Percentiles rank a stretch among this genome's conserved stretches.
These are phyloP conservation scores for Pampus argenteus DNA, from an alignment of 2,797 vertebrate species.

Conservation along the genomic window DNA sequence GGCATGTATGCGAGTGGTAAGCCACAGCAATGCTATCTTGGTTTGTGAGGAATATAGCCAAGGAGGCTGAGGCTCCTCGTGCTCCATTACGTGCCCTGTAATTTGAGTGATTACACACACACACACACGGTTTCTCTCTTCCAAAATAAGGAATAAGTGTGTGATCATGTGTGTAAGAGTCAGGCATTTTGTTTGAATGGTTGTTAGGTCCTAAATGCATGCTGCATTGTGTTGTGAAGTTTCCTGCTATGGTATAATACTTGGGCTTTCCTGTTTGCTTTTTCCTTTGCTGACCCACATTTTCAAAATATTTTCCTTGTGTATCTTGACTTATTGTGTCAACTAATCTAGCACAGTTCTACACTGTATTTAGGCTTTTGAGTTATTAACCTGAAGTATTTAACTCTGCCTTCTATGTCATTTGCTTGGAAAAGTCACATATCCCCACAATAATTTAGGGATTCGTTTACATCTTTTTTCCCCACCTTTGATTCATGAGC, in stretches of 20 bases:
- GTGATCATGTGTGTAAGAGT: slow-evolving; percentile 70
- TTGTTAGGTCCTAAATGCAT: slow-evolving; percentile 58
- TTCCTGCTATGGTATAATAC: slow-evolving; percentile 42
- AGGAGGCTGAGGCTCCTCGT: slow-evolving; percentile 78
- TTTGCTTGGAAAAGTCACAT: slow-evolving; percentile 42
- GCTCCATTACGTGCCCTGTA: slow-evolving; percentile 82
- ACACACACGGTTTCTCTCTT: slow-evolving; percentile 54
- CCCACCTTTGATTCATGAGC: slow-evolving; percentile 34
- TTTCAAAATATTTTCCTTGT: slow-evolving; percentile 39
- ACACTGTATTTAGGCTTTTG: slow-evolving; percentile 28
- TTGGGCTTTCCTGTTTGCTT: slow-evolving; percentile 51
- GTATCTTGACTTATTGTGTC: slow-evolving; percentile 22
- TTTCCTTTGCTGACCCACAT: slow-evolving; percentile 39
- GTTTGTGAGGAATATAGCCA: slow-evolving; percentile 78
- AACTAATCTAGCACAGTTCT: slow-evolving; percentile 34
- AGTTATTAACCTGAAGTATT: slow-evolving; percentile 41
- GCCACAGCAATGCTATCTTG: slow-evolving; percentile 86
- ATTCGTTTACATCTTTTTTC: slow-evolving; percentile 25
- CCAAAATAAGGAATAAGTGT: slow-evolving; percentile 75
- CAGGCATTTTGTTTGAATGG: slow-evolving; percentile 70
- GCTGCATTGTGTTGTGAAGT: slow-evolving; percentile 55
- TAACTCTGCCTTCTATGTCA: slow-evolving; percentile 34
- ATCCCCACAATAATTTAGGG: slow-evolving; percentile 33
- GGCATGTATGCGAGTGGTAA: slow-evolving; percentile 82
- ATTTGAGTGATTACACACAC: slow-evolving; percentile 81